Percentiles rank a stretch among this genome's conserved stretches.
Conservation (phyloP, 2,113 vertebrate genomes). For the Pionites leucogaster region DNA sequence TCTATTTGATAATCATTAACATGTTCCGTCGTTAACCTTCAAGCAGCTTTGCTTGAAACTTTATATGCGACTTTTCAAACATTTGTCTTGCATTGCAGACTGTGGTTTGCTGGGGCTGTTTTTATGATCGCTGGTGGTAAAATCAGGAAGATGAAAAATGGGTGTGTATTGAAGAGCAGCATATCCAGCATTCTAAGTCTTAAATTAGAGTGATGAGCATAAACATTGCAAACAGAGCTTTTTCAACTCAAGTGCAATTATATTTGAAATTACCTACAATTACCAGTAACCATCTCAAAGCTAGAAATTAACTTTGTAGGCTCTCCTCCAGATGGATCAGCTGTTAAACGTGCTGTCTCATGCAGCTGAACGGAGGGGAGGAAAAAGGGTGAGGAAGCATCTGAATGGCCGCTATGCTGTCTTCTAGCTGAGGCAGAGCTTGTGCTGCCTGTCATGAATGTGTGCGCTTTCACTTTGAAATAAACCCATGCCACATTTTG, state of each 20-base stretch:
- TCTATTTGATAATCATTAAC: slow-evolving; percentile 74
- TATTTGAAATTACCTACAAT: slow-evolving; percentile 92
- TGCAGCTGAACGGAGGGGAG: slow-evolving; percentile 6
- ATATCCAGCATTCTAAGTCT: slow-evolving; percentile 75
- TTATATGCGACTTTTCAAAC: slow-evolving; percentile 55
- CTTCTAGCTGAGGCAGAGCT: not conserved
- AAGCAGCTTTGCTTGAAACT: slow-evolving; percentile 63
- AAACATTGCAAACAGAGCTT: slow-evolving; percentile 84
- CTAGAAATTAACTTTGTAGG: slow-evolving; percentile 88
- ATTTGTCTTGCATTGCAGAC: slow-evolving; percentile 66
- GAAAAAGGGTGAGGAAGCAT: not conserved
- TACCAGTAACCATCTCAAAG: slow-evolving; percentile 83
- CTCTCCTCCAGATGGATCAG: slow-evolving; percentile 84
- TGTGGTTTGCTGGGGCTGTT: slow-evolving; percentile 74
- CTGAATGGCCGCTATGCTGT: not conserved
- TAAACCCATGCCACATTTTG: not conserved
- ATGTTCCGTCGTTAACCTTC: slow-evolving; percentile 63
- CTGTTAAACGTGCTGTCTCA: slow-evolving; percentile 73
- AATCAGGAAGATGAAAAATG: slow-evolving; percentile 77
- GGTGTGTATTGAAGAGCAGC: slow-evolving; percentile 67
- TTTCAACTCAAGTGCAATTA: slow-evolving; percentile 86
- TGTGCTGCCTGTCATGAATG: not conserved
- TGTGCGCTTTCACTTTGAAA: not conserved
- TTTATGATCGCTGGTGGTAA: slow-evolving; percentile 75
- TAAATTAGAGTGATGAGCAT: slow-evolving; percentile 88